Percentiles rank a stretch among this genome's conserved stretches.
These are phyloP conservation scores for Paratilapia polleni DNA, from an alignment of 2,113 vertebrate genomes.

Conservation along the genomic window DNA sequence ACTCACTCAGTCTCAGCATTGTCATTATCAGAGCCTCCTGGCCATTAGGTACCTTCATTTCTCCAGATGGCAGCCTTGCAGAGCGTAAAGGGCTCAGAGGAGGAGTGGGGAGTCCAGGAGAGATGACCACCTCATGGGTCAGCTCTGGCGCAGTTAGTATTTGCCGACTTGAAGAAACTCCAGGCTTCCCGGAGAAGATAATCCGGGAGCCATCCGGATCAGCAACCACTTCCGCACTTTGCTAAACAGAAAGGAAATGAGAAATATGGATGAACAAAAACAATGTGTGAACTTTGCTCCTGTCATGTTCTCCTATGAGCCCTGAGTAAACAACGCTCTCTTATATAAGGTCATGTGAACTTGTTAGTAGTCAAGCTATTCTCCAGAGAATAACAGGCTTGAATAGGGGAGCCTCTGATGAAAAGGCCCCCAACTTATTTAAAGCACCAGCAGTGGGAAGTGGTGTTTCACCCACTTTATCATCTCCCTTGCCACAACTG, in stretches of 20 bases:
- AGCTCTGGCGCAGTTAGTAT: slow-evolving; percentile 71
- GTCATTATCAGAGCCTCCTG: not conserved
- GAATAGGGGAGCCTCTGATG: slow-evolving; percentile 36
- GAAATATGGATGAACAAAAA: slow-evolving; percentile 41
- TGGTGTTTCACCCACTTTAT: slow-evolving; percentile 69
- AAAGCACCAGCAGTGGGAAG: slow-evolving; percentile 68
- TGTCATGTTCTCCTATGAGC: slow-evolving; percentile 30
- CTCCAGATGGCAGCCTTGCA: slow-evolving; percentile 8
- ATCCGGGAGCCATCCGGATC: slow-evolving; percentile 71
- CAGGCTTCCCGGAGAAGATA: slow-evolving; percentile 59
- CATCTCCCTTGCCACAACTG: slow-evolving; percentile 58
- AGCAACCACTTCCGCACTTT: slow-evolving; percentile 52
- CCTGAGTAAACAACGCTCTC: slow-evolving; percentile 50
- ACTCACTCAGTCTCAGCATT: not conserved
- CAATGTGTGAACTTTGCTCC: slow-evolving; percentile 50
- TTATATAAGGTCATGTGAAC: slow-evolving; percentile 58
- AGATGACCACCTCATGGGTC: slow-evolving; percentile 77
- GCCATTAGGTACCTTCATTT: slow-evolving; percentile 63
- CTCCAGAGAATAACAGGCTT: slow-evolving; percentile 55
- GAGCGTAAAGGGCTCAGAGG: slow-evolving; percentile 69
- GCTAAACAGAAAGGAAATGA: slow-evolving; percentile 59
- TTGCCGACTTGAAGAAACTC: slow-evolving; percentile 41
- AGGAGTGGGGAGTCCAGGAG: slow-evolving; percentile 74
- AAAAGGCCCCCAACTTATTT: slow-evolving; percentile 74
- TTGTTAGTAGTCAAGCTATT: slow-evolving; percentile 48